A percentile compares a stretch with the other conserved stretches of the same genome.
phyloP scores from a whole-genome alignment of 2,113 vertebrate species.

The Crotophaga sulcirostris region DNA sequence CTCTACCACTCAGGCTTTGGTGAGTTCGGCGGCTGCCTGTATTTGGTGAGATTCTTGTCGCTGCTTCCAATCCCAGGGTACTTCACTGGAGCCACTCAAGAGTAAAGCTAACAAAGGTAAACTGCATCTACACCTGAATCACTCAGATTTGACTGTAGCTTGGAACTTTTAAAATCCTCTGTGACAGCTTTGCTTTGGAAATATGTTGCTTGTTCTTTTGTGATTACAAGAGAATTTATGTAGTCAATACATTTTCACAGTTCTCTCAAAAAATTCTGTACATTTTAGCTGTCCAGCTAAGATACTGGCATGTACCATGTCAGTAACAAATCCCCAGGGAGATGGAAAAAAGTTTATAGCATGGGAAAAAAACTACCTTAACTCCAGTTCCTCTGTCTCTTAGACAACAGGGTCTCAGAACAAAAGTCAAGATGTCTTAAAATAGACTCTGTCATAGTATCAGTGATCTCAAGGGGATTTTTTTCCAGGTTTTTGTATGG shows the following conservation, averaged over 20 bases:
- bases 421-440: conserved; percentile 36
- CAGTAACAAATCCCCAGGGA: neutral
- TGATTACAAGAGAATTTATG: neutral
- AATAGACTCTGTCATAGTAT: conserved; percentile 3
- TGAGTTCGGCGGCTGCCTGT: neutral
- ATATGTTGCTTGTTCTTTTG: neutral
- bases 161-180: neutral
- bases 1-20: neutral
- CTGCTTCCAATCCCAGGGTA: neutral
- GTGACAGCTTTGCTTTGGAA: neutral
- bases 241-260: neutral
- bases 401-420: neutral
- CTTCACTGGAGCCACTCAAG: neutral
- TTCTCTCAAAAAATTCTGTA: neutral
- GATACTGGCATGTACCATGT: neutral
- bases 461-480: neutral
- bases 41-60: neutral
- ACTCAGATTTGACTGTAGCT: neutral
- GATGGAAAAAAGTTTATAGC: neutral
- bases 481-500: conserved; percentile 15
- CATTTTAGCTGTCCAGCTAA: neutral
- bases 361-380: neutral
- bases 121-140: neutral
- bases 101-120: neutral
- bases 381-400: neutral